Conservation (phyloP, 1,140 invertebrate genomes). For the Gonatopus flavifemur region DNA sequence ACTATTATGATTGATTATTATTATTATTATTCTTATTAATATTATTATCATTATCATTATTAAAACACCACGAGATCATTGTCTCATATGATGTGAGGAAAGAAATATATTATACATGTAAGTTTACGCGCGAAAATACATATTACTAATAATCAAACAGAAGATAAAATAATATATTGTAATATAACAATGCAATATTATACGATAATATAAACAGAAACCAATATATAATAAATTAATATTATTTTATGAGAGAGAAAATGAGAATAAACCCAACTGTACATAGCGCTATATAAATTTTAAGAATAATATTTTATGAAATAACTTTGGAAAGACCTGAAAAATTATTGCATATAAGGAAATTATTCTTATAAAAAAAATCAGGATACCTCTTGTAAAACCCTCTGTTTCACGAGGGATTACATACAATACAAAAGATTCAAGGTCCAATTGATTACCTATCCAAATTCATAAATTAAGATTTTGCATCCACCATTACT, state of each 20-base stretch:
- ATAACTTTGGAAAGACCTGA: constrained; percentile 35
- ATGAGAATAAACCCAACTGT: too few relatives aligned
- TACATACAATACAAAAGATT: constrained; percentile 18
- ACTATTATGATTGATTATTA: too few relatives aligned
- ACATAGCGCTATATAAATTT: constrained; percentile 42
- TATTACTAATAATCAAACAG: constrained; percentile 41
- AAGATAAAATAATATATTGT: constrained; percentile 40
- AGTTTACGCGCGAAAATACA: constrained; percentile 33
- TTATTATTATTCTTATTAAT: too few relatives aligned
- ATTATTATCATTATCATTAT: too few relatives aligned
- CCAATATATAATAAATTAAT: constrained; percentile 48
- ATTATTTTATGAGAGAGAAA: constrained; percentile 54
- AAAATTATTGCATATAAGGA: constrained; percentile 30
- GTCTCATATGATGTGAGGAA: too few relatives aligned
- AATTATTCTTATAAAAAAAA: constrained; percentile 20
- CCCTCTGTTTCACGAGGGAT: not conserved
- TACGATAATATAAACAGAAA: constrained; percentile 36
- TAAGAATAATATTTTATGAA: constrained; percentile 41
- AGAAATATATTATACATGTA: too few relatives aligned
- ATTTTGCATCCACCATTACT: too few relatives aligned
- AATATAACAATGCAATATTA: constrained; percentile 21
- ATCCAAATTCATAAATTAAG: constrained; percentile 21
- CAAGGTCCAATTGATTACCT: constrained; percentile 23
- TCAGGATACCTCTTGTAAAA: constrained; percentile 11
- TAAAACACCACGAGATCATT: too few relatives aligned